Percentiles rank a stretch among this genome's conserved stretches.
These are phyloP conservation scores for Xestia ashworthii DNA, from an alignment of 2,888 invertebrate species.

Conservation along the genomic window DNA sequence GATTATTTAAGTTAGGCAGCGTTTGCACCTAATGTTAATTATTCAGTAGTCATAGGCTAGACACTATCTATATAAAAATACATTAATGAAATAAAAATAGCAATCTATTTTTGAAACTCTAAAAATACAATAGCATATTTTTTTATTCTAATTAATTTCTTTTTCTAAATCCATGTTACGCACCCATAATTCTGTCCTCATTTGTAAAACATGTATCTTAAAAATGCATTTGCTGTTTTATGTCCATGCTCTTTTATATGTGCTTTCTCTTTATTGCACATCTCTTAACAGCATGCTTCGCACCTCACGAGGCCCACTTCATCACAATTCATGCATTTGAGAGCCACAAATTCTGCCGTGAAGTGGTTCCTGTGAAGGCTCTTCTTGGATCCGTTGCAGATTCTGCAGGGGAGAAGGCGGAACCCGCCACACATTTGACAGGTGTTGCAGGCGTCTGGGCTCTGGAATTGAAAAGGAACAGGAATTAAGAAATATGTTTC, in stretches of 20 bases:
- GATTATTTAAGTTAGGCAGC: background rate
- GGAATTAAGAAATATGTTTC: constrained; percentile 5
- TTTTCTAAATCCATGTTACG: background rate
- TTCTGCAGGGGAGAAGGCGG: constrained; percentile 96
- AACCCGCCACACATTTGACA: constrained; percentile 98
- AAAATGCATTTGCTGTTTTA: background rate
- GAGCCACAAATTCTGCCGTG: constrained; percentile 97
- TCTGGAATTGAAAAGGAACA: constrained; percentile 90
- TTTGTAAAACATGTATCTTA: constrained; percentile 23
- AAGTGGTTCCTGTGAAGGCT: constrained; percentile 98
- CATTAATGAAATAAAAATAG: constrained; percentile 17
- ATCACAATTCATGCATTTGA: constrained; percentile 98
- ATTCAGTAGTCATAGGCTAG: background rate
- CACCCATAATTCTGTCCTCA: constrained; percentile 32
- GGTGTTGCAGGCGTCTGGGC: constrained; percentile 94
- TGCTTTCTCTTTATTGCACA: background rate
- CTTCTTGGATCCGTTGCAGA: constrained; percentile 99
- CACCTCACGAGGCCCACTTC: constrained; percentile 98
- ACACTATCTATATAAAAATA: background rate
- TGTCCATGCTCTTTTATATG: no score
- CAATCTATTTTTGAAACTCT: background rate
- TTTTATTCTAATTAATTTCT: background rate
- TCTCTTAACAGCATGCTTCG: constrained; percentile 93
- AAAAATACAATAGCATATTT: background rate
- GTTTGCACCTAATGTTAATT: background rate